These are phyloP conservation scores for Lethrus apterus DNA, from an alignment of 1,140 invertebrate genomes.

Conservation along the genomic window DNA sequence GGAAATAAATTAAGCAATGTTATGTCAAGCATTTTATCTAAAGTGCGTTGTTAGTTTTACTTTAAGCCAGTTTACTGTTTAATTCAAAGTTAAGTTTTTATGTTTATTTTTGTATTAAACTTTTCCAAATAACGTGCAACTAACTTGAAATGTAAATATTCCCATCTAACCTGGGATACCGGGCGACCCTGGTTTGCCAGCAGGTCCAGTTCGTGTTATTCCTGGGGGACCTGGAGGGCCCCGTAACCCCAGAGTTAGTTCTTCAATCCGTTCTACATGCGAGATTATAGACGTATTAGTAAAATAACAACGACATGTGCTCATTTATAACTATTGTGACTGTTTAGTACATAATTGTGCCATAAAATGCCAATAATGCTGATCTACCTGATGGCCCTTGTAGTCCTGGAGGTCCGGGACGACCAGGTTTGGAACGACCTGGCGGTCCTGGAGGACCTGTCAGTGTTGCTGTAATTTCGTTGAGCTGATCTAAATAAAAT, in stretches of 20 bases:
- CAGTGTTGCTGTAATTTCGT: constrained; percentile 51
- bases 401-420: constrained; percentile 51
- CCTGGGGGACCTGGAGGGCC: constrained; percentile 38
- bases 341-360: neutral
- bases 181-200: constrained; percentile 35
- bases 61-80: too few species aligned
- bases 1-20: too few species aligned
- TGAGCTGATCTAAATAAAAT: constrained; percentile 49
- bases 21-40: too few species aligned
- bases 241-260: constrained; percentile 43
- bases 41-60: too few species aligned
- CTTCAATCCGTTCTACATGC: constrained; percentile 47
- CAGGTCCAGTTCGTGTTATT: constrained; percentile 25
- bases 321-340: constrained; percentile 9
- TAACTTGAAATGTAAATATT: too few species aligned
- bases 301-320: constrained; percentile 2
- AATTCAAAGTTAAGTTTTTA: too few species aligned
- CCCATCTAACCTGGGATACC: constrained; percentile 39
- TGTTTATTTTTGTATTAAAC: too few species aligned
- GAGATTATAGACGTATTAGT: constrained; percentile 19
- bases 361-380: neutral
- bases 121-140: too few species aligned
- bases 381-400: constrained; percentile 55
- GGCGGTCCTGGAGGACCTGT: constrained; percentile 55
- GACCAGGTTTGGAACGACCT: constrained; percentile 50